phyloP scores from a whole-genome alignment of 35 echinoderm and acorn worm species.

The Heliocidaris erythrogramma region DNA sequence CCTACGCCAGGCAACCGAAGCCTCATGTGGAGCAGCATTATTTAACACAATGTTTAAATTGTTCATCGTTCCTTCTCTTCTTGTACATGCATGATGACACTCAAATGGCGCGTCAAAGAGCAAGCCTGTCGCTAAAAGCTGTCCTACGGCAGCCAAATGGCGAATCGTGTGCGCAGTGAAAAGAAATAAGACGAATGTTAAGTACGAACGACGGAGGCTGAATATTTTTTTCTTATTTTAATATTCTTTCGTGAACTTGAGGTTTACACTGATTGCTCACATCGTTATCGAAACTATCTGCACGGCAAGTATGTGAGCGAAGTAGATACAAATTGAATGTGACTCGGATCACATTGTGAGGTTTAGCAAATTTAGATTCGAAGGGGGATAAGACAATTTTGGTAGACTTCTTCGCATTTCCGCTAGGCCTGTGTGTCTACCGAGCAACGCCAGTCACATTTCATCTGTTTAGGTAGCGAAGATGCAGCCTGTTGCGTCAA shows the following conservation, averaged over 20 bases:
- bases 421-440: not conserved
- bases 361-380: not conserved
- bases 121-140: no score
- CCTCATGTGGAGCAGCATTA: no score
- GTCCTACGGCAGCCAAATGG: no score
- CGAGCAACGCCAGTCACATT: not conserved
- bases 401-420: not conserved
- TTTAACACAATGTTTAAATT: no score
- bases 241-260: not conserved
- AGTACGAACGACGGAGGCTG: not conserved
- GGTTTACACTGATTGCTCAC: not conserved
- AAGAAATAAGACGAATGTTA: not conserved
- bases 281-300: not conserved
- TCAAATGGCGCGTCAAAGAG: no score
- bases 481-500: not conserved
- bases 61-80: no score
- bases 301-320: not conserved
- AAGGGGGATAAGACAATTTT: not conserved
- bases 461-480: not conserved
- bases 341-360: not conserved
- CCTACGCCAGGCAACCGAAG: no score
- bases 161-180: no score
- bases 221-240: not conserved
- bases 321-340: not conserved
- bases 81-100: no score